A percentile compares a stretch with the other conserved stretches of the same genome.
These are phyloP conservation scores for Bufo gargarizans DNA, from an alignment of 2,113 vertebrate genomes.

Conservation along the genomic window DNA sequence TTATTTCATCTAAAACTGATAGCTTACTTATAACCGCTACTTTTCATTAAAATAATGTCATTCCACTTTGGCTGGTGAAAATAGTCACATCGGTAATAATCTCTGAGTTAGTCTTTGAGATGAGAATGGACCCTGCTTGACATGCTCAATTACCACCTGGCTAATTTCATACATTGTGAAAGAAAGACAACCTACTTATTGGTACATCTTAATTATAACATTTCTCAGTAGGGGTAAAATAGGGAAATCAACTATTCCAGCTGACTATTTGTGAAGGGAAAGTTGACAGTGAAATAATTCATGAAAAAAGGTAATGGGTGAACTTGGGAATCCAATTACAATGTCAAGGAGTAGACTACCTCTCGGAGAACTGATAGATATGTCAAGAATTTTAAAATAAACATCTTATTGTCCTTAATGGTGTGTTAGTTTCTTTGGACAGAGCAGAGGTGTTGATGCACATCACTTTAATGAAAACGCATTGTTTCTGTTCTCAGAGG, in stretches of 20 bases:
- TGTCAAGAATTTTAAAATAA: conserved; percentile 40
- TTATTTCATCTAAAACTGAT: not conserved
- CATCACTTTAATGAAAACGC: conserved; percentile 35
- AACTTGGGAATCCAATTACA: conserved; percentile 46
- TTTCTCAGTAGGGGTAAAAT: not conserved
- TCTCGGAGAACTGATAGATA: conserved; percentile 24
- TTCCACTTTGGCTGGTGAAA: not conserved
- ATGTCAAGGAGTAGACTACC: conserved; percentile 11
- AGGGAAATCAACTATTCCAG: conserved; percentile 20
- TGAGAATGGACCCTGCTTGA: not conserved
- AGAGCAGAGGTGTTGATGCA: conserved; percentile 29
- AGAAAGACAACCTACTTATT: conserved; percentile 18
- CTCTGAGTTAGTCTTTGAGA: not conserved
- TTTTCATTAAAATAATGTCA: not conserved
- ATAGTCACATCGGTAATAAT: not conserved
- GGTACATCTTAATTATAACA: conserved; percentile 18
- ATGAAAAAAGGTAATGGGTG: conserved; percentile 1
- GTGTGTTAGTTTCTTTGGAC: conserved; percentile 38
- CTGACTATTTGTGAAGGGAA: conserved; percentile 28
- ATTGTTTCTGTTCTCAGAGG: conserved; percentile 51
- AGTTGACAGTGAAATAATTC: conserved; percentile 14
- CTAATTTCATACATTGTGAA: conserved; percentile 14
- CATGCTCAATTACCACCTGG: not conserved
- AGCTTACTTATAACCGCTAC: not conserved
- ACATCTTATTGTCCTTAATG: conserved; percentile 50